Percentiles rank a stretch among this genome's conserved stretches.
Conservation (phyloP, 1,140 invertebrate species). For the Apis mellifera region Amel_HAv3.1 CM009935.2:5186001-5186500, state of each 20-base stretch:
- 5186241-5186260: too few relatives aligned
- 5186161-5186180: background rate
- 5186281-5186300: too few relatives aligned
- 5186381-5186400: background rate
- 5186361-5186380: too few relatives aligned
- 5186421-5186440: background rate
- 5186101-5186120: background rate
- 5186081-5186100: background rate
- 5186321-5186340: too few relatives aligned
- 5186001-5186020: slow-evolving; percentile 10
- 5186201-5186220: too few relatives aligned
- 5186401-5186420: background rate
- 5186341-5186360: too few relatives aligned
- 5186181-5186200: background rate
- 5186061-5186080: background rate
- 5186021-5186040: slow-evolving; percentile 26
- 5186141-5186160: background rate
- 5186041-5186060: background rate
- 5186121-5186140: too few relatives aligned
- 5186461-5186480: slow-evolving; percentile 3
- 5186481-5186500: slow-evolving; percentile 28
- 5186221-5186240: too few relatives aligned
- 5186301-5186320: too few relatives aligned
- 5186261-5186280: too few relatives aligned
- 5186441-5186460: slow-evolving; percentile 28